Percentiles rank a stretch among this genome's conserved stretches.
Evolutionary conservation across 1,140 invertebrate genomes (phyloP).

Genomic region (Aradophagus sp.): DNA sequence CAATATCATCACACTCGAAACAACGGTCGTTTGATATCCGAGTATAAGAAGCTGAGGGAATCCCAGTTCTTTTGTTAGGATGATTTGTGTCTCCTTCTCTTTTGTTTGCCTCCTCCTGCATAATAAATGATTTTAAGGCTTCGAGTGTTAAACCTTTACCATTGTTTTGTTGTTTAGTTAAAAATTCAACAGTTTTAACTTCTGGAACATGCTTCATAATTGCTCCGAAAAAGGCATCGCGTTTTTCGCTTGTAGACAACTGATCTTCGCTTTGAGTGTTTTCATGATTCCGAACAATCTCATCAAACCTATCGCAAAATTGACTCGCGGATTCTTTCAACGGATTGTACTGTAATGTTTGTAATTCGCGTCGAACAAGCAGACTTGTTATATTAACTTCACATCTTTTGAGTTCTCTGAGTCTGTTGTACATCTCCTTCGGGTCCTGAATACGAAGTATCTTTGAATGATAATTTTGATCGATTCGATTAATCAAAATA

Average conservation of each 20-base stretch:
- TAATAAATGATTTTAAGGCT: slow-evolving; percentile 6
- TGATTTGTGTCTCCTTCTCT: not conserved
- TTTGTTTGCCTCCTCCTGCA: slow-evolving; percentile 7
- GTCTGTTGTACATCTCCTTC: not conserved
- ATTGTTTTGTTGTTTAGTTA: slow-evolving; percentile 5
- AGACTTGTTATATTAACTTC: not conserved
- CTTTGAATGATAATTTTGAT: slow-evolving; percentile 1
- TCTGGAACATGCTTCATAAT: not conserved
- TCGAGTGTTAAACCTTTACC: slow-evolving; percentile 1
- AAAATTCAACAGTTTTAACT: slow-evolving; percentile 5
- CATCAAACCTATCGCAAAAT: slow-evolving; percentile 3
- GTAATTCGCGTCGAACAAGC: not conserved
- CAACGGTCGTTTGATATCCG: not conserved
- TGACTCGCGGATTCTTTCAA: not conserved
- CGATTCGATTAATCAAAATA: slow-evolving; percentile 1
- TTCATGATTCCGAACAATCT: slow-evolving; percentile 1
- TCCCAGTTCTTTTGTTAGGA: not conserved
- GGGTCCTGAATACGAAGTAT: not conserved
- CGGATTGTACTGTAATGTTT: not conserved
- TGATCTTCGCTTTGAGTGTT: not conserved
- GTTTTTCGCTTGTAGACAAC: slow-evolving; percentile 7
- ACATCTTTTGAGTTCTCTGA: not conserved
- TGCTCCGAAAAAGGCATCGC: slow-evolving; percentile 4
- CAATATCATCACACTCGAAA: slow-evolving; percentile 12
- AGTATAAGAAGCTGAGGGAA: not conserved